A percentile compares a stretch with the other conserved stretches of the same genome.
Evolutionary conservation across 2,888 invertebrate species (phyloP).

Genomic region (Agriopis marginaria): DNA sequence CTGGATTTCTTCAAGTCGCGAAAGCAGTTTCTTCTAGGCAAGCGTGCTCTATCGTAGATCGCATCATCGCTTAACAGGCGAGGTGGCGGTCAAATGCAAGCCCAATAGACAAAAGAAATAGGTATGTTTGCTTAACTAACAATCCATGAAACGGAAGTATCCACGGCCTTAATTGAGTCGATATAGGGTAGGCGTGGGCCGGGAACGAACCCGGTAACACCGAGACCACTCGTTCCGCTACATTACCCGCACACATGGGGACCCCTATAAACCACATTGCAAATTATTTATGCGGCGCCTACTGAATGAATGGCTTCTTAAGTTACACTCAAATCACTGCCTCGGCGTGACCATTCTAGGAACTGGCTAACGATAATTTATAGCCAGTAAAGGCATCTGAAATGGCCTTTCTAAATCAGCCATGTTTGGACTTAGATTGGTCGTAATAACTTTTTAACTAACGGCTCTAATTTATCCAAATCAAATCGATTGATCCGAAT

Average conservation of each 20-base stretch:
- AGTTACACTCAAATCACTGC: conserved; percentile 57
- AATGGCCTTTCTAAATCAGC: conserved; percentile 55
- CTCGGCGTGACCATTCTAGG: conserved; percentile 54
- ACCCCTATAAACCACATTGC: conserved; percentile 58
- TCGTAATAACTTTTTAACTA: conserved; percentile 51
- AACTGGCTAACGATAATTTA: conserved; percentile 51
- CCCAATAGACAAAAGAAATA: neutral
- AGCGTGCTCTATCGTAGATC: too few species aligned
- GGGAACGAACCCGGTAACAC: conserved; percentile 48
- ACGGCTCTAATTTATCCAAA: conserved; percentile 49
- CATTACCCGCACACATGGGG: conserved; percentile 61
- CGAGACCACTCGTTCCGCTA: conserved; percentile 63
- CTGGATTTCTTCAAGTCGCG: too few species aligned
- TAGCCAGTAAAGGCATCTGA: conserved; percentile 45
- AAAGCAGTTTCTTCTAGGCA: too few species aligned
- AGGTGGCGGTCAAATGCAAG: too few species aligned
- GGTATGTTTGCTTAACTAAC: conserved; percentile 13
- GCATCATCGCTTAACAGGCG: too few species aligned
- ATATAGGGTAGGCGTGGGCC: conserved; percentile 67
- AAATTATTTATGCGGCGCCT: conserved; percentile 70
- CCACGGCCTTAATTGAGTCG: conserved; percentile 64
- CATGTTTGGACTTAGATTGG: conserved; percentile 50
- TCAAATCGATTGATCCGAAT: conserved; percentile 45
- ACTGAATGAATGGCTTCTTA: conserved; percentile 60
- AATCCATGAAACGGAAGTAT: conserved; percentile 64